Conservation (phyloP, 2,888 invertebrate species). For the Scaptomyza cyrtandrae region DNA sequence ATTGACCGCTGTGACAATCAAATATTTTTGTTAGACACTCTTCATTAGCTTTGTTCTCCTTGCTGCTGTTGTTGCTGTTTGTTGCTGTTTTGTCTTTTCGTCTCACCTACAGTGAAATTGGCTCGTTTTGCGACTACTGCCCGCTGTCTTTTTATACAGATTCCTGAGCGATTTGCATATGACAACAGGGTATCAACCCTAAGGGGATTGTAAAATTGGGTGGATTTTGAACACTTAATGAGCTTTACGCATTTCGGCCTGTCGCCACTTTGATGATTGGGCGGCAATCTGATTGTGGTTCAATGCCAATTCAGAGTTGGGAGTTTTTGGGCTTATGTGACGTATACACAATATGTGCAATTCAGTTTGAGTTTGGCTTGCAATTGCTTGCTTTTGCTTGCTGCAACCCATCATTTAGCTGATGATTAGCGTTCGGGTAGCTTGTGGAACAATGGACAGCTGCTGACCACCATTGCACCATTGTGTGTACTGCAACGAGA, state of each 20-base stretch:
- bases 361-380: background rate
- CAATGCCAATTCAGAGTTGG: conserved; percentile 17
- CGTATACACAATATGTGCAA: conserved; percentile 46
- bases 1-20: conserved; percentile 45
- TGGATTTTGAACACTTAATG: conserved; percentile 24
- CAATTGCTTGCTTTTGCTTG: too few relatives aligned
- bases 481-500: background rate
- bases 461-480: conserved; percentile 33
- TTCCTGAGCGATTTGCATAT: conserved; percentile 57
- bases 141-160: conserved; percentile 35
- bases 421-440: conserved; percentile 56
- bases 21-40: conserved; percentile 18
- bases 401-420: conserved; percentile 31
- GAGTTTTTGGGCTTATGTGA: conserved; percentile 23
- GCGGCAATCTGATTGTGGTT: conserved; percentile 48
- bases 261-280: conserved; percentile 27
- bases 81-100: conserved; percentile 3
- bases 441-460: conserved; percentile 53
- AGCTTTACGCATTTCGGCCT: conserved; percentile 24
- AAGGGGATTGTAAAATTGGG: background rate
- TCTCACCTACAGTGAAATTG: conserved; percentile 62
- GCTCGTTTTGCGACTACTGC: conserved; percentile 30
- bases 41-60: conserved; percentile 27
- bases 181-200: conserved; percentile 1
- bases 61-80: conserved; percentile 12